Percentiles rank a stretch among this genome's conserved stretches.
Evolutionary conservation across 2,113 vertebrate species (phyloP).

Genomic region (Onychostruthus taczanowskii): DNA sequence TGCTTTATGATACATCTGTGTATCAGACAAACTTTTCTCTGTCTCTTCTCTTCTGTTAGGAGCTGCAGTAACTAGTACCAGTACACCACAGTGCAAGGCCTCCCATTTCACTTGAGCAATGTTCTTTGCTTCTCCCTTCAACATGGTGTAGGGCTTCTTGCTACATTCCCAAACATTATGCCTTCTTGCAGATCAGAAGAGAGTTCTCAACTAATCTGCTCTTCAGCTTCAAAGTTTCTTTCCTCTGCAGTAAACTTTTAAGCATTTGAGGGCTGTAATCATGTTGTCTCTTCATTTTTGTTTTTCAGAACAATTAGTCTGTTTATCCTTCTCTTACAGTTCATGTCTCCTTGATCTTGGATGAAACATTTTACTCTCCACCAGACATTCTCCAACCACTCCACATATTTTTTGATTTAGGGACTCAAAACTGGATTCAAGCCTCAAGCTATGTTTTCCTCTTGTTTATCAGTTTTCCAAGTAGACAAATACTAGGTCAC

Average conservation of each 20-base stretch:
- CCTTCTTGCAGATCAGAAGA: neutral
- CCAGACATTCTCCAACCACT: neutral
- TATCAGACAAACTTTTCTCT: fast-evolving
- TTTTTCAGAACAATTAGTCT: neutral
- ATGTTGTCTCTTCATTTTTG: neutral
- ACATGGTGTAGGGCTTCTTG: neutral
- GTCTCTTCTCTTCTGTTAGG: neutral
- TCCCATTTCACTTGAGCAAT: neutral
- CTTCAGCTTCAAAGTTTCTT: neutral
- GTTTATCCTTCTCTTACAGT: neutral
- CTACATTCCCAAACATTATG: neutral
- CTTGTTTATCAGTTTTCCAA: neutral
- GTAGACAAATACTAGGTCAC: neutral
- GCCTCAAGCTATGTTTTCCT: neutral
- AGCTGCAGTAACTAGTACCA: neutral
- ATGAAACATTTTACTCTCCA: neutral
- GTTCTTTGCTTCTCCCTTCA: neutral
- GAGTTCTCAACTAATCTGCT: neutral
- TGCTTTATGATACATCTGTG: neutral
- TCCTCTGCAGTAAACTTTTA: neutral
- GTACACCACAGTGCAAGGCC: neutral
- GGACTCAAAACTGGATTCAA: neutral
- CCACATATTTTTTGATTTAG: neutral
- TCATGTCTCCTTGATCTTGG: neutral
- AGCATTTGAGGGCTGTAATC: neutral